These are phyloP conservation scores for Psilopogon haemacephalus DNA, from an alignment of 2,113 vertebrate species.

Conservation along the genomic window DNA sequence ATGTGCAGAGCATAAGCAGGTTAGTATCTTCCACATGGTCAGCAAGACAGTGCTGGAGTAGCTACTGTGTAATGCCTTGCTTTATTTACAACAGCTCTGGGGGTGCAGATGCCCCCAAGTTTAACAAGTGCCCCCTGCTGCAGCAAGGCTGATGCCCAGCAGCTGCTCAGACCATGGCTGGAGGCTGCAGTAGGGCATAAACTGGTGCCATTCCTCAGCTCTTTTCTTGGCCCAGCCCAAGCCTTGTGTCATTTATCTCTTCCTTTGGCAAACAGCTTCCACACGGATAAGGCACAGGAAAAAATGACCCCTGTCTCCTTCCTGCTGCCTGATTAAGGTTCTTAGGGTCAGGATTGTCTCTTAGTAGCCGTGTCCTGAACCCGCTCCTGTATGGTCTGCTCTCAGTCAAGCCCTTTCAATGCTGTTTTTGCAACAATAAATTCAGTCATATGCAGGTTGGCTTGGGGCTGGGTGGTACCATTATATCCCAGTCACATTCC, in stretches of 20 bases:
- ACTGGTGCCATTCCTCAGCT: accelerated
- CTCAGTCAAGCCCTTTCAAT: not conserved
- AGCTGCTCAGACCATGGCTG: accelerated
- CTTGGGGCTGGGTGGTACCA: not conserved
- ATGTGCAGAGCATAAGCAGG: not conserved
- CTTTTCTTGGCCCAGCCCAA: not conserved
- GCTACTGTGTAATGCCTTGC: not conserved
- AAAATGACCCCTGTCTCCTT: not conserved
- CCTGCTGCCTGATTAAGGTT: not conserved
- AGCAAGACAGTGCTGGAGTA: not conserved
- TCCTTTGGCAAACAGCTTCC: conserved; percentile 25
- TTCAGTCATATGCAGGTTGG: not conserved
- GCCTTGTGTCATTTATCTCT: not conserved
- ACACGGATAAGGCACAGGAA: not conserved
- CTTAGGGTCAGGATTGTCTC: not conserved
- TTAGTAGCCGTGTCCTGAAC: not conserved
- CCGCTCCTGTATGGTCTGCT: accelerated
- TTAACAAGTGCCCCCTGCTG: not conserved
- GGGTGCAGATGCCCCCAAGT: accelerated
- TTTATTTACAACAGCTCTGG: not conserved
- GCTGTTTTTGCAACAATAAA: not conserved
- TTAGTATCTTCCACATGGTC: not conserved
- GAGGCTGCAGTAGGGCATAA: not conserved
- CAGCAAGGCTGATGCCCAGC: not conserved
- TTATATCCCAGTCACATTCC: not conserved